phyloP scores from a whole-genome alignment of 2,113 vertebrate genomes.

The Podarcis raffonei region DNA sequence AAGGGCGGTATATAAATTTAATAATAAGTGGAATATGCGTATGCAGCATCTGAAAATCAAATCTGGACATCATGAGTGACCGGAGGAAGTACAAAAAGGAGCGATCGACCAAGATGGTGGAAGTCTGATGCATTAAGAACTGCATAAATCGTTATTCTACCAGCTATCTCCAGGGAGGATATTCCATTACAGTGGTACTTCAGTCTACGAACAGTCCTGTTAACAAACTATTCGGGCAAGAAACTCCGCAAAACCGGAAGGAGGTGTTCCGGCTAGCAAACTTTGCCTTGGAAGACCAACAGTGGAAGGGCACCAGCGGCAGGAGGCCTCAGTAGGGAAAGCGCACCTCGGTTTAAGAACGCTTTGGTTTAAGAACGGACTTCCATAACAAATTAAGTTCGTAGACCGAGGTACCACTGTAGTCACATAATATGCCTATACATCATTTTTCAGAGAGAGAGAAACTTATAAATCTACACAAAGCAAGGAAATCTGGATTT shows the following conservation, averaged over 20 bases:
- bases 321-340: too few species aligned
- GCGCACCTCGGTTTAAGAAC: too few species aligned
- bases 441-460: background rate
- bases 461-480: background rate
- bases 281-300: too few species aligned
- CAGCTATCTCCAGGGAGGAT: background rate
- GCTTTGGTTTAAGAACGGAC: too few species aligned
- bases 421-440: background rate
- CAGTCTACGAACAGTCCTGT: too few species aligned
- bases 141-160: background rate
- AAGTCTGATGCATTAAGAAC: background rate
- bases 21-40: too few species aligned
- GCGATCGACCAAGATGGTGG: background rate
- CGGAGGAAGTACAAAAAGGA: background rate
- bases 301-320: too few species aligned
- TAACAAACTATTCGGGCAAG: too few species aligned
- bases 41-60: background rate
- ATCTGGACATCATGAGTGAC: background rate
- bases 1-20: too few species aligned
- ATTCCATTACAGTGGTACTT: background rate
- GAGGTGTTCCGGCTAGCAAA: too few species aligned
- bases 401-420: background rate
- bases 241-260: too few species aligned
- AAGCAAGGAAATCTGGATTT: slow-evolving; percentile 24
- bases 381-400: too few species aligned